Evolutionary conservation across 1,140 invertebrate species (phyloP).

Genomic region (Batillaria attramentaria): DNA sequence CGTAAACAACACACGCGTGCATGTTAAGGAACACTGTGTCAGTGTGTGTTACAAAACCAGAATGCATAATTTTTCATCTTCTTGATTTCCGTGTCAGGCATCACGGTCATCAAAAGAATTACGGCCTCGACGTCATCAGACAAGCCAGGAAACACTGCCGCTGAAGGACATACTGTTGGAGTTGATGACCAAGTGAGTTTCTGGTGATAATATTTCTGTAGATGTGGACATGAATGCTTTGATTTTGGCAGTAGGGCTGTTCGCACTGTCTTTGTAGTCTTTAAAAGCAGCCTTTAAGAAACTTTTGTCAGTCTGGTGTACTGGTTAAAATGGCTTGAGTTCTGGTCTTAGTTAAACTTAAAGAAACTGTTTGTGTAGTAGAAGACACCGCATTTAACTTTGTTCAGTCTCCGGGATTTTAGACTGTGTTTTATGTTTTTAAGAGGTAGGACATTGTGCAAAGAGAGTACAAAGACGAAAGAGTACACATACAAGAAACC

Average conservation of each 20-base stretch:
- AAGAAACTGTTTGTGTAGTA: neutral
- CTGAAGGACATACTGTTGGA: conserved; percentile 27
- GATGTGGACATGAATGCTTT: neutral
- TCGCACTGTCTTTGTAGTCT: neutral
- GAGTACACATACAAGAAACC: no score
- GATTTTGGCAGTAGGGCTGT: neutral
- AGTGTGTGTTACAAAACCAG: neutral
- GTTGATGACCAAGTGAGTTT: conserved; percentile 26
- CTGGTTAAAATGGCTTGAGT: neutral
- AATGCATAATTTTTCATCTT: neutral
- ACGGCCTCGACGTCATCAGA: conserved; percentile 7
- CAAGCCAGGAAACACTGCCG: neutral
- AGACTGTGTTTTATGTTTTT: no score
- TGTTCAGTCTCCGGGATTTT: no score
- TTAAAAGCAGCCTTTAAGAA: neutral
- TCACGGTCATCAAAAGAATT: conserved; percentile 9
- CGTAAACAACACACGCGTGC: no score
- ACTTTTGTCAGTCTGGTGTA: neutral
- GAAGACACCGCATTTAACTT: no score
- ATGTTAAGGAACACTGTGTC: neutral
- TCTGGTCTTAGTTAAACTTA: neutral
- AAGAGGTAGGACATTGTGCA: no score
- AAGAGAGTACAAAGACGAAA: no score
- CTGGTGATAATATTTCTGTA: neutral
- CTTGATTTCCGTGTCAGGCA: neutral